Conservation (phyloP, 1,140 invertebrate species). For the Drosophila baimaii region DNA sequence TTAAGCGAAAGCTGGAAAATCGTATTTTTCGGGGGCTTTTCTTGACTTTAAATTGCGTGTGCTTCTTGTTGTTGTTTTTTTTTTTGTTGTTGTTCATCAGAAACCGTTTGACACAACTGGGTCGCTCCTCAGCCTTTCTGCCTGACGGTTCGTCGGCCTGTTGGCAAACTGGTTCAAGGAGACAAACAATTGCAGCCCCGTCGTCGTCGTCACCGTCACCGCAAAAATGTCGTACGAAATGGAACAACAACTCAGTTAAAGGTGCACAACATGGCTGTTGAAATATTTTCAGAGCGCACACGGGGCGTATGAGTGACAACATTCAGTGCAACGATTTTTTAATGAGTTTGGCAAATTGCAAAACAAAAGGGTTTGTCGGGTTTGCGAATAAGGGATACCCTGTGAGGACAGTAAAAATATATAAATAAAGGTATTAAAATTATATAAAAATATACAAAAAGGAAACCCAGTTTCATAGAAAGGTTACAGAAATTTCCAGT, state of each 20-base stretch:
- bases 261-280: constrained; percentile 45
- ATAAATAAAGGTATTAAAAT: background rate
- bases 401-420: background rate
- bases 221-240: constrained; percentile 72
- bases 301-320: constrained; percentile 56
- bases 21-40: constrained; percentile 22
- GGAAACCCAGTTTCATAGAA: too few relatives aligned
- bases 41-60: constrained; percentile 45
- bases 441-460: background rate
- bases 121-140: constrained; percentile 28
- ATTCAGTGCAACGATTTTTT: constrained; percentile 69
- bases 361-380: constrained; percentile 17
- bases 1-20: constrained; percentile 29
- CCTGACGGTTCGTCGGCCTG: constrained; percentile 28
- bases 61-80: too few relatives aligned
- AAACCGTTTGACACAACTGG: constrained; percentile 65
- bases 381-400: background rate
- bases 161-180: constrained; percentile 75
- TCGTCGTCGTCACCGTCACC: constrained; percentile 25
- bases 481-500: background rate
- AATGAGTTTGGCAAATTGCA: constrained; percentile 65
- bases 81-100: constrained; percentile 24
- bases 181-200: constrained; percentile 68
- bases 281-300: constrained; percentile 36
- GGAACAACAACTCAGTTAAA: constrained; percentile 59